Evolutionary conservation across 2,113 vertebrate genomes (phyloP).

Genomic region (Riparia riparia): DNA sequence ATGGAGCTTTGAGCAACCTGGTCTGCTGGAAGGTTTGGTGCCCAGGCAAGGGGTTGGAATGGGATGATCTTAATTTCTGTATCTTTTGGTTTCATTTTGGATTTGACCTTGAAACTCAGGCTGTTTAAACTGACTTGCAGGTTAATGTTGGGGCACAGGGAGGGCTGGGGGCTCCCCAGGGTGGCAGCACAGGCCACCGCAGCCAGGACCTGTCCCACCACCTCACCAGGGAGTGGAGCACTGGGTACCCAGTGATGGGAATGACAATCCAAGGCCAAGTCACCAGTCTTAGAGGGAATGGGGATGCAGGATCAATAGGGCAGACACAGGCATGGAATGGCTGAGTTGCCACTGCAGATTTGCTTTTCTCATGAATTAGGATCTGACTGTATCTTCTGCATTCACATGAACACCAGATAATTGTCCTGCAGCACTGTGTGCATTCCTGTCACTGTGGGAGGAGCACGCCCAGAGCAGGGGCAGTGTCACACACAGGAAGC

Average conservation of each 20-base stretch:
- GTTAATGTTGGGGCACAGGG: rapidly evolving
- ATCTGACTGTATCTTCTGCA: neutral
- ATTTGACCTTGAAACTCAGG: neutral
- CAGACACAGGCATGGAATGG: neutral
- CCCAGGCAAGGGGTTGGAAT: rapidly evolving
- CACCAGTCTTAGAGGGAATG: rapidly evolving
- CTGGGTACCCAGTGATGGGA: neutral
- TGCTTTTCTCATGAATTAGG: neutral
- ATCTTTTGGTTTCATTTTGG: neutral
- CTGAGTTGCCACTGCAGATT: neutral
- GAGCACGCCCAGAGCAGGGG: neutral
- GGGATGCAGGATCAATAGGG: neutral
- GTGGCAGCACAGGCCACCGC: neutral
- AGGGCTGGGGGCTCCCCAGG: neutral
- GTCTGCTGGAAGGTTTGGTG: neutral
- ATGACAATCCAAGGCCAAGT: rapidly evolving
- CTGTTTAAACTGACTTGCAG: neutral
- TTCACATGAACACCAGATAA: neutral
- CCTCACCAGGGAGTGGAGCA: neutral
- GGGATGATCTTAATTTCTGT: neutral
- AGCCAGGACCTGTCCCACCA: neutral
- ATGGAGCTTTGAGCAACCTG: neutral
- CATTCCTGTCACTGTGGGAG: neutral
- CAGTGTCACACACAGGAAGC: neutral
- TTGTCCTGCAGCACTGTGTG: neutral